These are phyloP conservation scores for Sardinella longiceps DNA, from an alignment of 2,797 vertebrate genomes.

Conservation along the genomic window DNA sequence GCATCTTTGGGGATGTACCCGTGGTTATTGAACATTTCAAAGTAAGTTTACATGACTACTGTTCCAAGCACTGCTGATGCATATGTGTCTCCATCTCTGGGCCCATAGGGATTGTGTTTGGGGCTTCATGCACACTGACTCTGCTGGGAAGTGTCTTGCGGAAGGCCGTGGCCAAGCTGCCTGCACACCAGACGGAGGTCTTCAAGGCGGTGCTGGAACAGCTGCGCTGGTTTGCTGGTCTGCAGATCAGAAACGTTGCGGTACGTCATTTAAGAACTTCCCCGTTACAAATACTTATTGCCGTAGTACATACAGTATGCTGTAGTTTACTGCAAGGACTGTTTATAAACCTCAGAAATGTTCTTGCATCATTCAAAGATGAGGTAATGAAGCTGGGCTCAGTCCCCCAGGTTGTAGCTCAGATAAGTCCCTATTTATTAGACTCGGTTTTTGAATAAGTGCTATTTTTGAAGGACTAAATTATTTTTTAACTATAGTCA, in stretches of 20 bases:
- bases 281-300: neutral
- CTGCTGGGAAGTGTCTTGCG: constrained; percentile 77
- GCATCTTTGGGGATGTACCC: too few relatives aligned
- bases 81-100: neutral
- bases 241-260: constrained; percentile 92
- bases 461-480: too few relatives aligned
- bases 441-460: too few relatives aligned
- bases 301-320: neutral
- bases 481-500: neutral
- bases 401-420: too few relatives aligned
- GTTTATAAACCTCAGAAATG: too few relatives aligned
- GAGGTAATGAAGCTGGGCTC: too few relatives aligned
- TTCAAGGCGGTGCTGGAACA: constrained; percentile 88
- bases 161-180: constrained; percentile 68
- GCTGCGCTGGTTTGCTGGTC: constrained; percentile 91
- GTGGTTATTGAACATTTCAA: too few relatives aligned
- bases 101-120: constrained; percentile 82
- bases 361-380: too few relatives aligned
- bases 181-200: constrained; percentile 78
- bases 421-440: neutral
- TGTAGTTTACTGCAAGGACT: too few relatives aligned
- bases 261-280: constrained; percentile 70
- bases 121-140: constrained; percentile 84
- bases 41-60: neutral
- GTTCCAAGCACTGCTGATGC: neutral